phyloP scores from a whole-genome alignment of 2,797 vertebrate species.

The Naso thynnoides region DNA sequence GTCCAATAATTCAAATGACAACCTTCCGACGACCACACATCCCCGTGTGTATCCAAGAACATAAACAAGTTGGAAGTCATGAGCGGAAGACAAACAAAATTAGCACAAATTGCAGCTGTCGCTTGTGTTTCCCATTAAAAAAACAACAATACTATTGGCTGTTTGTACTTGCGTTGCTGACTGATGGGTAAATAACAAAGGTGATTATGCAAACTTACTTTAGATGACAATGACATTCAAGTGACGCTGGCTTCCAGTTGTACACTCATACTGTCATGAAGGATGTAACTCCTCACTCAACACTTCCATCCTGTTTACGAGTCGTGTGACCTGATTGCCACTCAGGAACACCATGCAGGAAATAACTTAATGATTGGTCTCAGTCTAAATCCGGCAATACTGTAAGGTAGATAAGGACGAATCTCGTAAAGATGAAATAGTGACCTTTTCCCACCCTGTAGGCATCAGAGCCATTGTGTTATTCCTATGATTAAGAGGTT shows the following conservation, averaged over 20 bases:
- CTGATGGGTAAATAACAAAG: constrained; percentile 54
- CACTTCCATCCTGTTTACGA: constrained; percentile 88
- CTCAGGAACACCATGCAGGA: constrained; percentile 84
- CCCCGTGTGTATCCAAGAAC: constrained; percentile 59
- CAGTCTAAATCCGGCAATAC: constrained; percentile 72
- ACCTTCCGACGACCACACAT: constrained; percentile 66
- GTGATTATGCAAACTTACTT: constrained; percentile 39
- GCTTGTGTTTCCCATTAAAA: constrained; percentile 29
- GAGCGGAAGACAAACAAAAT: constrained; percentile 81
- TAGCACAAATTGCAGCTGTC: constrained; percentile 65
- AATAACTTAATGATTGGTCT: constrained; percentile 81
- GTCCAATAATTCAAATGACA: constrained; percentile 68
- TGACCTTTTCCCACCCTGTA: constrained; percentile 18
- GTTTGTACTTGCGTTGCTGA: constrained; percentile 32
- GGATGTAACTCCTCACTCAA: constrained; percentile 87
- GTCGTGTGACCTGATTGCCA: constrained; percentile 81
- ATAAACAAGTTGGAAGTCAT: constrained; percentile 57
- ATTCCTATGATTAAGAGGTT: constrained; percentile 18
- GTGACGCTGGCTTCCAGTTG: constrained; percentile 51
- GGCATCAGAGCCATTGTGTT: constrained; percentile 10
- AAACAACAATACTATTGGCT: constrained; percentile 32
- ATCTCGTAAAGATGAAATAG: constrained; percentile 48
- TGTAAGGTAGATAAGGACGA: constrained; percentile 63
- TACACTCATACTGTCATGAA: constrained; percentile 72
- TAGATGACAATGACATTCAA: constrained; percentile 40